phyloP scores from a whole-genome alignment of 2,888 invertebrate species.

The Epicampocera succincta region DNA sequence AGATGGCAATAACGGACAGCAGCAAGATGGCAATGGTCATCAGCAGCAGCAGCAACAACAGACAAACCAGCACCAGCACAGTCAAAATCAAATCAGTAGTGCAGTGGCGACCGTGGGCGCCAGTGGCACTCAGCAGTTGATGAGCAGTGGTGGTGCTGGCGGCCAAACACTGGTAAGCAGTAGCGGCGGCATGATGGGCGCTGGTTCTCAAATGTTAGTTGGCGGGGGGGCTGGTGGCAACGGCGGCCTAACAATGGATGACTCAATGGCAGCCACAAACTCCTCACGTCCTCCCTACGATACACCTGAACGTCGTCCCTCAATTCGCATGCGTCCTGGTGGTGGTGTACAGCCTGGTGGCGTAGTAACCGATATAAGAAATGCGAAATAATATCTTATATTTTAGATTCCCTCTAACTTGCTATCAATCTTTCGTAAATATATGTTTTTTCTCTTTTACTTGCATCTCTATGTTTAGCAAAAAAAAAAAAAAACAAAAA shows the following conservation, averaged over 20 bases:
- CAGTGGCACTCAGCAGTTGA: constrained; percentile 72
- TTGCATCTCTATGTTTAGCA: constrained; percentile 63
- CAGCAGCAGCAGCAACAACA: constrained; percentile 71
- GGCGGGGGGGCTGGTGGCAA: constrained; percentile 75
- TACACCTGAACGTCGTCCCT: constrained; percentile 81
- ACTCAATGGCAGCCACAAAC: constrained; percentile 81
- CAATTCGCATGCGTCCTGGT: constrained; percentile 81
- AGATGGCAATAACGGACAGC: constrained; percentile 77
- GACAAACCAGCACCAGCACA: constrained; percentile 73
- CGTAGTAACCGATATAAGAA: constrained; percentile 80
- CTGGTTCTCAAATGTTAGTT: constrained; percentile 74
- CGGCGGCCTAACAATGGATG: constrained; percentile 79
- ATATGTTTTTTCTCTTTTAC: constrained; percentile 54
- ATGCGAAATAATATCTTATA: constrained; percentile 82
- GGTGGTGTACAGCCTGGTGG: constrained; percentile 78
- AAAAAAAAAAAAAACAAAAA: no score
- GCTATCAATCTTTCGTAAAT: constrained; percentile 50
- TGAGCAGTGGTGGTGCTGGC: constrained; percentile 71
- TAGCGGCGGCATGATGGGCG: constrained; percentile 72
- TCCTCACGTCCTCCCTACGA: constrained; percentile 81
- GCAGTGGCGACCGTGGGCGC: constrained; percentile 76
- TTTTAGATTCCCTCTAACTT: constrained; percentile 75
- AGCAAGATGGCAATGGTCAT: constrained; percentile 68
- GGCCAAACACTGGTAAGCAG: constrained; percentile 74
- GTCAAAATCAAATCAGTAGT: constrained; percentile 75